Percentiles rank a stretch among this genome's conserved stretches.
Evolutionary conservation across 2,113 vertebrate genomes (phyloP).

Genomic region (Piprites chloris): DNA sequence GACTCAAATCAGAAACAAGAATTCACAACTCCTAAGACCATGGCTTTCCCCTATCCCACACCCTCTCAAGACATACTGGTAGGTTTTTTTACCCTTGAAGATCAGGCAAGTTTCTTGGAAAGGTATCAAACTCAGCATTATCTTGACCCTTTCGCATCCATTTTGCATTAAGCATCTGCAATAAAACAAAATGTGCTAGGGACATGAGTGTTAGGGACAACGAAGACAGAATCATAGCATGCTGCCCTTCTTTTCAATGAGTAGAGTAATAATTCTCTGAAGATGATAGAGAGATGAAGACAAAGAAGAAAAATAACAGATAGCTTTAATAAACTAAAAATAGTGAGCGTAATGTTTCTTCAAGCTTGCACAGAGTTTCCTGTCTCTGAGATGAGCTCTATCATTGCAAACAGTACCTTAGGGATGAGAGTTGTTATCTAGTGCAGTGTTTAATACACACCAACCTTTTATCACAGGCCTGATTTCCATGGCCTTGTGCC

Average conservation of each 20-base stretch:
- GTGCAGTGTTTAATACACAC: background rate
- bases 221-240: background rate
- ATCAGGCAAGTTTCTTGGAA: background rate
- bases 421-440: background rate
- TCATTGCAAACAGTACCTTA: background rate
- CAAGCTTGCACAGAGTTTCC: background rate
- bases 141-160: background rate
- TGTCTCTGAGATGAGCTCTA: background rate
- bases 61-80: accelerated
- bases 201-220: background rate
- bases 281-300: background rate
- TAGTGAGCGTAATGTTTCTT: background rate
- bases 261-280: constrained; percentile 12
- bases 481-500: background rate
- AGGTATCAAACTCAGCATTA: background rate
- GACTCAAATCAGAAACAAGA: background rate
- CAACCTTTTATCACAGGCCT: background rate
- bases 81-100: background rate
- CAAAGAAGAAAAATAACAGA: constrained; percentile 28
- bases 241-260: background rate
- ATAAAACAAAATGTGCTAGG: background rate
- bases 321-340: constrained; percentile 61
- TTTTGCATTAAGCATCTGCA: background rate
- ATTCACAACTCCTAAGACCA: background rate
- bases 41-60: background rate